A percentile compares a stretch with the other conserved stretches of the same genome.
Conservation (phyloP, 2,797 vertebrate genomes). For the Cuniculus paca region DNA sequence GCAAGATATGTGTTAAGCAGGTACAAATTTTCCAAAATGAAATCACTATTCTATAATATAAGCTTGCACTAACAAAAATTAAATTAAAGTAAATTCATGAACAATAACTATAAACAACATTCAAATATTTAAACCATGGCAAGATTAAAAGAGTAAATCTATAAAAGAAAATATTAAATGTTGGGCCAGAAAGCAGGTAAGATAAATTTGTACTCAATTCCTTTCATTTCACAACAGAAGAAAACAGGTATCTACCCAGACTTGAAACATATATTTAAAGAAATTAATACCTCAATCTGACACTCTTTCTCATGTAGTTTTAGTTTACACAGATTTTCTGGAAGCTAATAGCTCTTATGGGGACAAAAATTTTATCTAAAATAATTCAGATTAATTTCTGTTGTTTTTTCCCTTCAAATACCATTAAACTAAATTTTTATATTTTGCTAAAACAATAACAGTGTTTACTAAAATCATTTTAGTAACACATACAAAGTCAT, state of each 20-base stretch:
- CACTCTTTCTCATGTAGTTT: not conserved
- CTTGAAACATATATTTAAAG: not conserved
- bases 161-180: constrained; percentile 10
- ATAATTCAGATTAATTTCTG: constrained; percentile 5
- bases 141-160: not conserved
- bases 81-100: not conserved
- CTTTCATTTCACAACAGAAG: constrained; percentile 1
- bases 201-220: not conserved
- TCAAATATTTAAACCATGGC: not conserved
- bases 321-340: not conserved
- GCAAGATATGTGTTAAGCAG: not conserved
- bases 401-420: not conserved
- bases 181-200: not conserved
- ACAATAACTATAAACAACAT: not conserved
- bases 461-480: constrained; percentile 8
- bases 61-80: not conserved
- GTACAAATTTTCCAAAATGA: not conserved
- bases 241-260: not conserved
- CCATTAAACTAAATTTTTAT: not conserved
- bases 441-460: not conserved
- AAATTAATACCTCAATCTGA: not conserved
- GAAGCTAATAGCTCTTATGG: not conserved
- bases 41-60: not conserved
- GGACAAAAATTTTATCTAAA: not conserved
- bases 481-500: not conserved